Base-by-base conservation (phyloP, 37 sponge, comb jelly and placozoan genomes). In the Geodia barretti region DNA sequence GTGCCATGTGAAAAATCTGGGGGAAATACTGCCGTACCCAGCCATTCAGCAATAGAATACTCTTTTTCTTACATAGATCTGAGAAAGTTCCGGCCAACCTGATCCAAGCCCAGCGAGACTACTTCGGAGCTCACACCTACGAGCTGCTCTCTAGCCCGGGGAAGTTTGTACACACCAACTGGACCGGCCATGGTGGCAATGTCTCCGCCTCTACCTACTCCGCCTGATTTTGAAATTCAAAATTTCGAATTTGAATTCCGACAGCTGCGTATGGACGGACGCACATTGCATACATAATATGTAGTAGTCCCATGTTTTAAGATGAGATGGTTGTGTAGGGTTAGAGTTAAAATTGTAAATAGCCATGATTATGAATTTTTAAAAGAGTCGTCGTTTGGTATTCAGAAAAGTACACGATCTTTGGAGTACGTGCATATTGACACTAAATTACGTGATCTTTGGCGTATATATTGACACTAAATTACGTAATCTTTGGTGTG, bases 111-210 rank as follows among this genome's bases (percentile, higher is more conserved):
- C 98, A 98, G 84, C 32, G 98, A 3, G 98, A 98, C 86, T 98
- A 98, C 85, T 98, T 98, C 70, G 98, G 98, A 34, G 98, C 98
- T 47, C 98, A 98, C 85, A 98, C 98, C 34, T 98, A 98, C 78
- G 96, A 98, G 76, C 85, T 95, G 41, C 88, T 95, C 37, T 66
- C 80, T 42, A 76, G 88, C 11, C 95, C 96, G 38, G 96, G 92
- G 39, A 85, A 77, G n/a, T 95, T 93, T 80, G 77, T 93, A 39
- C 98, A 98, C 86, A 98, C 98, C 82, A 93, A 98, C 78, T 98
- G 98, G 98, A 93, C 94, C 23, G 94, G 94, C 35, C 79, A 90
- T 59, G 94, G 94, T 24, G 94, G 94, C 23, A 81, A 86, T 58
- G 92, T 94, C 41, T 94, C 95, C 0, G 75, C 90, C 26, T 85